Percentiles rank a stretch among this genome's conserved stretches.
These are phyloP conservation scores for Carposina sasakii DNA, from an alignment of 1,140 invertebrate species.

Conservation along the genomic window DNA sequence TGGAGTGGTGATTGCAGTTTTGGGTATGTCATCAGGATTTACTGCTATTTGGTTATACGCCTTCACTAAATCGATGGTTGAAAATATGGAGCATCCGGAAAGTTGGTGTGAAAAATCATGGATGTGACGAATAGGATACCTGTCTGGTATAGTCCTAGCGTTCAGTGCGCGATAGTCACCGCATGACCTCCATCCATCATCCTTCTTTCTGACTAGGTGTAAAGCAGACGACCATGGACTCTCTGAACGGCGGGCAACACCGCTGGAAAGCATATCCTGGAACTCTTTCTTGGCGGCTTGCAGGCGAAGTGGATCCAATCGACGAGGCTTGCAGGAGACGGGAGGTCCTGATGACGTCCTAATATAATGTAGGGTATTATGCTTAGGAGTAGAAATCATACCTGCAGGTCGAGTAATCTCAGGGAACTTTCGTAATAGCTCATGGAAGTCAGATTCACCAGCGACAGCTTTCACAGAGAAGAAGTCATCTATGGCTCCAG, in stretches of 20 bases:
- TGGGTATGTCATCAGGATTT: conserved; percentile 31
- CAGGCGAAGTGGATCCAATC: conserved; percentile 42
- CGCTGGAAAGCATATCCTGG: conserved; percentile 35
- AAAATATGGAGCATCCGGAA: conserved; percentile 46
- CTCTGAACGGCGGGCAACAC: conserved; percentile 32
- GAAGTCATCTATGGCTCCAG: conserved; percentile 8
- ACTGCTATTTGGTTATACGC: conserved; percentile 66
- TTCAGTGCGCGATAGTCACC: conserved; percentile 61
- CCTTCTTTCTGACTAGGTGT: conserved; percentile 52
- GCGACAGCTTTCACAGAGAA: conserved; percentile 21
- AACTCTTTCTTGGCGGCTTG: conserved; percentile 45
- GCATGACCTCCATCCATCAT: conserved; percentile 47
- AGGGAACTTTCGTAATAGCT: conserved; percentile 19
- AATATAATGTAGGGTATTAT: conserved; percentile 25
- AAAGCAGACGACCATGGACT: conserved; percentile 52
- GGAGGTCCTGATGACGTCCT: conserved; percentile 40
- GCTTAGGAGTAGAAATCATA: conserved; percentile 9
- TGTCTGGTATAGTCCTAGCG: conserved; percentile 36
- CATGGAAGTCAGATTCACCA: conserved; percentile 18
- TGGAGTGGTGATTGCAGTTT: conserved; percentile 54
- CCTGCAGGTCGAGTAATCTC: conserved; percentile 27
- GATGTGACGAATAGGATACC: conserved; percentile 37
- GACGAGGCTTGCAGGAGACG: conserved; percentile 40
- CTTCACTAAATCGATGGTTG: conserved; percentile 11
- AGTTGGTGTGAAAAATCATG: conserved; percentile 49